Base-by-base conservation (phyloP, 2,113 vertebrate genomes). In the Toxostoma redivivum region DNA sequence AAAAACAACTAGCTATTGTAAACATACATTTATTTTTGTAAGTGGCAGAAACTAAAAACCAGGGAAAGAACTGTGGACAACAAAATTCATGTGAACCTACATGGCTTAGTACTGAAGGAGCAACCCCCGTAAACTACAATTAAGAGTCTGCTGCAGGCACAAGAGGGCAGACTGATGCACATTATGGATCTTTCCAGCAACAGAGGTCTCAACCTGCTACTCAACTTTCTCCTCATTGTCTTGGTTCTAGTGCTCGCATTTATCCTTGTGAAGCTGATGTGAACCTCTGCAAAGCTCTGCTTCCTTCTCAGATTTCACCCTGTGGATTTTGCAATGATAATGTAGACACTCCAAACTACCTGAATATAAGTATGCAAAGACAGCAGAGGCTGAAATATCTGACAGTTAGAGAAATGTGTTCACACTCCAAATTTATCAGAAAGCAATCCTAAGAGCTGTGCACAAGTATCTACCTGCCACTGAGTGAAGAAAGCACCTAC, bases 181-280 rank as follows among this genome's bases (percentile, higher is more conserved):
- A 56, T 70, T 33, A 98, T 98, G 98, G 97, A 98, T 98, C 97
- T 98, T 79, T 88, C 97, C 53, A 97, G 92, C 90, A 97, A 98
- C 90, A 97, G 98, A 81, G 98, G 98, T 53, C 96, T 98, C 78
- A 98, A 98, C 87, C 93, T 98, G 37, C 82, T 98, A 54, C 98
- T 98, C 83, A 98, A 98, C 91, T 98, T 98, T 79, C 93, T 98
- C 72, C 98, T 98, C 67, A 98, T 98, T 84, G 61, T 98, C 71
- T 87, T 98, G 91, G 98, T 98, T 70, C 96, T 98, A 31, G 96
- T 98, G 86, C 97, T 98, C 0, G 93, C 98, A n/a, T 98, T 98
- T 84, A 98, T 98, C 80, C 97, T 98, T 25, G 98, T 98, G 62
- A 98, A 98, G 94, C 96, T 98, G 62, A 97, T 98, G 96, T 98